Evolutionary conservation across 2,888 invertebrate genomes (phyloP).

Genomic region (Pachydiplax longipennis): DNA sequence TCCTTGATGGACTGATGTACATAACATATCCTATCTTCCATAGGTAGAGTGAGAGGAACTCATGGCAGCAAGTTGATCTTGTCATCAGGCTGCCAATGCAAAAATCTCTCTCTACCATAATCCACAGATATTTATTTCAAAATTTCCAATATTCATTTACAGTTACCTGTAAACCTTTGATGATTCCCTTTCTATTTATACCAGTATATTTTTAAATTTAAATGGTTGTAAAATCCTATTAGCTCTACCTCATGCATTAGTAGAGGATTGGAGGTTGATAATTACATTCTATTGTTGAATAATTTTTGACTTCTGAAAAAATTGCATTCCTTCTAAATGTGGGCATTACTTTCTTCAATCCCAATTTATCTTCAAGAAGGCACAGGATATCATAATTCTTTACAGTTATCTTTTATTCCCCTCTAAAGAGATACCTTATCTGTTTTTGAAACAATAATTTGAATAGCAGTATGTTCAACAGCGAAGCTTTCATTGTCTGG

Average conservation of each 20-base stretch:
- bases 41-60: not conserved
- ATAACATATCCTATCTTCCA: not conserved
- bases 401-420: too few species aligned
- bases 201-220: not conserved
- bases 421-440: too few species aligned
- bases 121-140: not conserved
- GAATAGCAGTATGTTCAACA: too few species aligned
- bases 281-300: too few species aligned
- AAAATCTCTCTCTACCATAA: not conserved
- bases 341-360: too few species aligned
- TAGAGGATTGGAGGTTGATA: too few species aligned
- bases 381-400: too few species aligned
- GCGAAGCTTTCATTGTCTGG: too few species aligned
- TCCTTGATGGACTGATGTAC: not conserved
- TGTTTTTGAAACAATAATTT: too few species aligned
- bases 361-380: too few species aligned
- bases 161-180: not conserved
- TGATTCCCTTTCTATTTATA: not conserved
- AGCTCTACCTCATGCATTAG: constrained; percentile 17
- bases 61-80: not conserved
- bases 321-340: too few species aligned
- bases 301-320: not conserved
- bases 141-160: not conserved
- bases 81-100: not conserved
- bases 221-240: not conserved